Conservation (phyloP, 37 sponge, comb jelly and placozoan species). For the Amphimedon queenslandica region DNA sequence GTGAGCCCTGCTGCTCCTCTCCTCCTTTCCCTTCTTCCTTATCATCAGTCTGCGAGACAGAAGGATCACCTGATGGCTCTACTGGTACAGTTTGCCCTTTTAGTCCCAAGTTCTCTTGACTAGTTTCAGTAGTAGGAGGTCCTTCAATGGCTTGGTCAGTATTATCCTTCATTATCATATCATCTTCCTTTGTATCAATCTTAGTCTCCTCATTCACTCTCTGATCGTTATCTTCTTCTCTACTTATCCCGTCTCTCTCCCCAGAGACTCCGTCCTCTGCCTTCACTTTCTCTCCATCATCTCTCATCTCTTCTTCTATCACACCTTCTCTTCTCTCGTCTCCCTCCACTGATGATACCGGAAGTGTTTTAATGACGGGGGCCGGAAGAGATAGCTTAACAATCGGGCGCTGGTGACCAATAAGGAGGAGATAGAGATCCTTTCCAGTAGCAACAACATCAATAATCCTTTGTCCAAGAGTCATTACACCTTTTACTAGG, state of each 20-base stretch:
- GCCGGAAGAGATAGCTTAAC: slow-evolving; percentile 21
- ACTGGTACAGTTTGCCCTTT: background rate
- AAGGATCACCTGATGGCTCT: background rate
- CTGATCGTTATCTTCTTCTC: background rate
- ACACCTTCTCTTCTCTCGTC: background rate
- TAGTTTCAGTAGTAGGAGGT: background rate
- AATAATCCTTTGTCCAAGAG: slow-evolving; percentile 15
- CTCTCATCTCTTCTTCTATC: background rate
- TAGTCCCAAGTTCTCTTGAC: background rate
- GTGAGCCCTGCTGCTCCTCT: background rate
- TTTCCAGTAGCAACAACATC: slow-evolving; percentile 14
- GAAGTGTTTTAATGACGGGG: background rate
- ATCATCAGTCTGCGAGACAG: background rate
- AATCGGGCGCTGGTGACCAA: background rate
- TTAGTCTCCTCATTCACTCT: background rate
- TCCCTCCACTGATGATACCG: background rate
- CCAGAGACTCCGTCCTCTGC: too few species aligned
- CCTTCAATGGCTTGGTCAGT: background rate
- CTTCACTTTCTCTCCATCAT: background rate
- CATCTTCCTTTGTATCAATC: background rate
- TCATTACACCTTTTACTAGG: slow-evolving; percentile 11
- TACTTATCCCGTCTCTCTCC: background rate
- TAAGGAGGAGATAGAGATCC: slow-evolving; percentile 29
- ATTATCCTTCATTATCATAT: background rate
- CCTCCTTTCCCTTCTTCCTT: background rate